These are phyloP conservation scores for Atrichornis clamosus DNA, from an alignment of 2,113 vertebrate species.

Conservation along the genomic window DNA sequence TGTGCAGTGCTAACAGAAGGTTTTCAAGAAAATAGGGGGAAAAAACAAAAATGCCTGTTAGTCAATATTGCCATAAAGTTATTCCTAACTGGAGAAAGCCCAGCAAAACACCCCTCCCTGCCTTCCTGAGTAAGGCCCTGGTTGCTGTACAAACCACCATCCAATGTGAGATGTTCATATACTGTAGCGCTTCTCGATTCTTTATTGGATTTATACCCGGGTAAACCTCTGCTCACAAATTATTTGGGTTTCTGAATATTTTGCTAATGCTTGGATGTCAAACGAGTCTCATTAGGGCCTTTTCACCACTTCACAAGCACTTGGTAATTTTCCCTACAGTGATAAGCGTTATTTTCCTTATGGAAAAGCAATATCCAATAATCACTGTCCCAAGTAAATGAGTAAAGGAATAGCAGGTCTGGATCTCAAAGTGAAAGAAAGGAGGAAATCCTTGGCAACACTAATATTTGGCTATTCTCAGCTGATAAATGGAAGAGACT, in stretches of 20 bases:
- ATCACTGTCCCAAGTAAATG: neutral
- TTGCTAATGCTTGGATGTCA: neutral
- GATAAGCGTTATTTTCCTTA: neutral
- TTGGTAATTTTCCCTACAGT: neutral
- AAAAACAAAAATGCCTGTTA: neutral
- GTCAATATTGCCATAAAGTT: neutral
- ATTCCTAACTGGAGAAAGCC: neutral
- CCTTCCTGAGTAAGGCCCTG: neutral
- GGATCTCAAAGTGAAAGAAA: neutral
- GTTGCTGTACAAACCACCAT: neutral
- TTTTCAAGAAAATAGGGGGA: accelerated
- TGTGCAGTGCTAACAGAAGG: neutral
- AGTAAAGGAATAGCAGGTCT: neutral
- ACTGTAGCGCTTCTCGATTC: neutral
- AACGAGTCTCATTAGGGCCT: neutral
- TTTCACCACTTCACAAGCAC: neutral
- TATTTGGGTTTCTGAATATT: neutral
- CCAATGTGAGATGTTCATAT: neutral
- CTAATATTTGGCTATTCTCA: neutral
- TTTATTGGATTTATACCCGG: neutral
- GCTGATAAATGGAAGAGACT: neutral
- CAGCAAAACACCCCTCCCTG: accelerated
- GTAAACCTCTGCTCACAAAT: neutral
- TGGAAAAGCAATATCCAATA: neutral
- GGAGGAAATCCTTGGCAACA: neutral